A percentile compares a stretch with the other conserved stretches of the same genome.
phyloP scores from a whole-genome alignment of 2,113 vertebrate genomes.

The Leptosomus discolor region DNA sequence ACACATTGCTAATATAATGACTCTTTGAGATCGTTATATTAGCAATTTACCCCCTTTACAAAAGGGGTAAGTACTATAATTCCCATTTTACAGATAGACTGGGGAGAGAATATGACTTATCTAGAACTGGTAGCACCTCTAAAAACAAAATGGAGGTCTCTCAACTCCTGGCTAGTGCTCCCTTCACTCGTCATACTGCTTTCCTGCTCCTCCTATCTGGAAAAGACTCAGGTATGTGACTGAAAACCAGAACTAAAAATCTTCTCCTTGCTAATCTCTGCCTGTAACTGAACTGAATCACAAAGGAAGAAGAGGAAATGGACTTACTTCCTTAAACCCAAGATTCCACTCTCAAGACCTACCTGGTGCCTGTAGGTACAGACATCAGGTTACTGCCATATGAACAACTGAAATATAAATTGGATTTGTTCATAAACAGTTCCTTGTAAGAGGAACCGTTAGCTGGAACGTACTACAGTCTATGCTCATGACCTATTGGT shows the following conservation, averaged over 20 bases:
- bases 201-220: neutral
- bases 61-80: neutral
- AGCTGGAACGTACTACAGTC: neutral
- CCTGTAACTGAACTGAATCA: neutral
- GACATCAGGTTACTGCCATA: neutral
- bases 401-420: neutral
- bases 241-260: neutral
- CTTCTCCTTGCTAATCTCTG: neutral
- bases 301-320: neutral
- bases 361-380: neutral
- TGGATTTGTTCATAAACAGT: neutral
- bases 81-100: neutral
- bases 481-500: neutral
- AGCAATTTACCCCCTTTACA: neutral
- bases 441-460: neutral
- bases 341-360: neutral
- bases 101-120: neutral
- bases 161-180: neutral
- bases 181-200: neutral
- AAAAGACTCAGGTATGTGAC: neutral
- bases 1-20: neutral
- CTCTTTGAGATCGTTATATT: neutral
- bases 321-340: neutral
- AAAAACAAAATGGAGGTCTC: neutral
- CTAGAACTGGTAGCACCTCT: neutral